phyloP scores from a whole-genome alignment of 2,113 vertebrate species.

The Mesembrinibis cayennensis region DNA sequence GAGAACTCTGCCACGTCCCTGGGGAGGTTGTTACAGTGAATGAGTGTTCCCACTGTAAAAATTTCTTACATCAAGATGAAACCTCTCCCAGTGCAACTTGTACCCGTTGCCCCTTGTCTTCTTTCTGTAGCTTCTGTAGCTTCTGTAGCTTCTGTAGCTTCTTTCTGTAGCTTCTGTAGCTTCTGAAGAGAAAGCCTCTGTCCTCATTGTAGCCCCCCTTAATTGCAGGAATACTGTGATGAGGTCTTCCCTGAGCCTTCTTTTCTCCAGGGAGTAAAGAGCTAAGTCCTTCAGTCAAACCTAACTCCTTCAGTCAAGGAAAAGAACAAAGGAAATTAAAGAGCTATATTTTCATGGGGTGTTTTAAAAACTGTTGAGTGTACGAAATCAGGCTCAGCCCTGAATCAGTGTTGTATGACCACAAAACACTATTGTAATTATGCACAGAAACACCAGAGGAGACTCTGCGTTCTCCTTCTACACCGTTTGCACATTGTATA shows the following conservation, averaged over 20 bases:
- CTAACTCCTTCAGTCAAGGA: neutral
- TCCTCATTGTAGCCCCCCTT: neutral
- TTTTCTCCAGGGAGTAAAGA: neutral
- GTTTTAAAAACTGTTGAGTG: neutral
- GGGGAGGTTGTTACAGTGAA: neutral
- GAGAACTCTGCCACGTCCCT: neutral
- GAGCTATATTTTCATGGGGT: neutral
- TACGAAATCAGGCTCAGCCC: neutral
- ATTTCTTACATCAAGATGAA: neutral
- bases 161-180: neutral
- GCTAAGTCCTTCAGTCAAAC: neutral
- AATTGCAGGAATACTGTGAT: neutral
- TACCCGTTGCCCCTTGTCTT: rapidly evolving
- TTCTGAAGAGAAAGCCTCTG: neutral
- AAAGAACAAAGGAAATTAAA: neutral
- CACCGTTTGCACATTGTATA: neutral
- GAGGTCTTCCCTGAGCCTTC: neutral
- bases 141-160: neutral
- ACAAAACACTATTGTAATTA: neutral
- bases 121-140: neutral
- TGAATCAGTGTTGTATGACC: neutral
- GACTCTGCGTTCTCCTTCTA: neutral
- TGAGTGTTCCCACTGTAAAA: neutral
- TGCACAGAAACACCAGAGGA: neutral
- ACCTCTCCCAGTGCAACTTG: neutral